Evolutionary conservation across 23 tunicate species (phyloP), one percentile per base, ranked within the genome.

Genomic region (Oikopleura vanhoeffeni): DNA sequence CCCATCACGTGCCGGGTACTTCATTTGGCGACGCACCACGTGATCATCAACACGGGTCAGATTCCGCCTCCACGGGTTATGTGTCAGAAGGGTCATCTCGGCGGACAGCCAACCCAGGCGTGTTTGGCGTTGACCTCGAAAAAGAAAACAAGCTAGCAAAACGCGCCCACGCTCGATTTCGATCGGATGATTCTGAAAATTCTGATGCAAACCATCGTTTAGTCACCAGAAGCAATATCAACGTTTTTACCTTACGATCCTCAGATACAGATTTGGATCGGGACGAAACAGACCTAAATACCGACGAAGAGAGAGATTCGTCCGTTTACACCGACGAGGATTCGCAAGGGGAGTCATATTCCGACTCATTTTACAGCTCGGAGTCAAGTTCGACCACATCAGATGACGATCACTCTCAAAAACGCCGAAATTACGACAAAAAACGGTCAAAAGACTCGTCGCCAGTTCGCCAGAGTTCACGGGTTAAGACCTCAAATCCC

Each of bases 21-120:
- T 18, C 34, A 3, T 49, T 49, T 49, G 64, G 18, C 64, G 64
- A 49, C 24, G 18, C 64, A 24, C 79, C 34, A 24, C 27, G 35
- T 28, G 79, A 71, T 28, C 79, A 71, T 18, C 27, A 18, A 4
- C 79, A 18, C 27, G 79, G 79, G 3, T 71, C 79, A 28, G 79
- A 71, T 30, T 71, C 79, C 36, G 79, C 79, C 27, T 71, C 79
- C 36, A 71, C 79, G 4, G 79, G 79, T 2, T 71, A 71, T 38
- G 79, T 71, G 4, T 71, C 79, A 2, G 79, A 71, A 71, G 79
- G 79, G 3, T 71, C 79, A 71, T 71, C 79, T 2, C 27, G 79
- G 4, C 79, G 79, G 4, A 30, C 79, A 71, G 79, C 34, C 2
- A 71, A 71, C 32, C 18, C 60, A 18, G 79, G 34, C 38, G 36